Conservation (phyloP, 1,140 invertebrate species). For the Drosophila sp. region DNA sequence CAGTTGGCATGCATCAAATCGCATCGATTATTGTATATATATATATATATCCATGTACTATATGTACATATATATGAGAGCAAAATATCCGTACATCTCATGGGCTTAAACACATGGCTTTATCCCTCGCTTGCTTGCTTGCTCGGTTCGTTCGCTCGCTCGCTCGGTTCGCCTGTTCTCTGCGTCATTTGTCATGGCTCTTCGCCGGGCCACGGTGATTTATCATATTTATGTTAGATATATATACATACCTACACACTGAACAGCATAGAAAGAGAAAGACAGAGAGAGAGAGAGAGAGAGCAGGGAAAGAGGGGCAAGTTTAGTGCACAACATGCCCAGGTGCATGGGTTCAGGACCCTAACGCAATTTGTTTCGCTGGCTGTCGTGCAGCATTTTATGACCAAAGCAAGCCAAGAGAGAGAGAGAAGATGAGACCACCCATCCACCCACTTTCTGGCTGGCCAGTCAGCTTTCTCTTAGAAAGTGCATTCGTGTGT, state of each 20-base stretch:
- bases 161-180: not conserved
- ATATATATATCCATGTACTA: constrained; percentile 4
- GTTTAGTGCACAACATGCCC: constrained; percentile 40
- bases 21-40: constrained; percentile 76
- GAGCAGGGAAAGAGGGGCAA: not conserved
- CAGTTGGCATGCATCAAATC: constrained; percentile 74
- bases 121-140: constrained; percentile 9
- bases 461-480: constrained; percentile 36
- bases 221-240: constrained; percentile 75
- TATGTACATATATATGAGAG: constrained; percentile 28
- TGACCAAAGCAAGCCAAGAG: constrained; percentile 49
- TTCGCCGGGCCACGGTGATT: constrained; percentile 57
- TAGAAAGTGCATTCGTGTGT: constrained; percentile 26
- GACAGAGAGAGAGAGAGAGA: constrained; percentile 15
- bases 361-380: constrained; percentile 77
- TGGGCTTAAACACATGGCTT: constrained; percentile 12
- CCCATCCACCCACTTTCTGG: not conserved
- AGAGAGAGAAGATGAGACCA: not conserved
- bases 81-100: constrained; percentile 19
- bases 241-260: constrained; percentile 12
- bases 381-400: constrained; percentile 70
- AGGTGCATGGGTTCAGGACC: constrained; percentile 75
- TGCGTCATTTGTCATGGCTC: constrained; percentile 71
- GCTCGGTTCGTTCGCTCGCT: no score
- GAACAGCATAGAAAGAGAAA: not conserved